Base-by-base conservation (phyloP, 2,888 invertebrate genomes). In the Drosophila antonietae region DNA sequence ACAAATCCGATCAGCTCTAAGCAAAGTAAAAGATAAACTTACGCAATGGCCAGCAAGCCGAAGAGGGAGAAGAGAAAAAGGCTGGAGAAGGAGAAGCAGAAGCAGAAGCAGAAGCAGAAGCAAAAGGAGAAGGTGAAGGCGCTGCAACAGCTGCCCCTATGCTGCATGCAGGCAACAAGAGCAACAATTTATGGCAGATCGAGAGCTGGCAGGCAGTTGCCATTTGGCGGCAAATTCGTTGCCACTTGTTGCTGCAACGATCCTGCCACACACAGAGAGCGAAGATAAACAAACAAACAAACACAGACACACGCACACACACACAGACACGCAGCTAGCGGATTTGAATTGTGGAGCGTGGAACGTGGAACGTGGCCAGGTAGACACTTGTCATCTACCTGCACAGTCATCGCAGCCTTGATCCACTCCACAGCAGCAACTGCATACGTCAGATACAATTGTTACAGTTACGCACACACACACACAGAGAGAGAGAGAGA, bases 191-290 rank as follows among this genome's bases (percentile, higher is more conserved):
- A 80, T 78, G 81, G 71, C 46, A 77, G 61, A 69, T 74, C 57
- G 75, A 35, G 75, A 35, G 20, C 35, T 20, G 47, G 14, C 37
- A 37, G 37, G 20, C 55, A n/a, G 28, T 51, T 51, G 49, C 58
- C 53, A 75, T 88, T 88, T 88, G 83, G 83, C 80, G 80, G 88
- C 82, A 83, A 78, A 73, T 75, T 80, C 68, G 49, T 80, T 80
- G 85, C 75, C 89, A 88, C 89, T 88, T 88, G 82, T 73, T 81
- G 80, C 67, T 37, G 72, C 63, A 55, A 64, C 67, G 77, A 81
- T 81, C 88, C 88, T 78, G 85, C 77, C 80, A 78, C 77, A 78
- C 78, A 73, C 59, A 62, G 75, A 41, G 35, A 20, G 18, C 39
- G 44, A 9, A 31, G 18, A 35, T 10, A 35, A 10, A 35, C 10